Conservation (phyloP, 2,888 invertebrate genomes). For the Diarsia rubi region DNA sequence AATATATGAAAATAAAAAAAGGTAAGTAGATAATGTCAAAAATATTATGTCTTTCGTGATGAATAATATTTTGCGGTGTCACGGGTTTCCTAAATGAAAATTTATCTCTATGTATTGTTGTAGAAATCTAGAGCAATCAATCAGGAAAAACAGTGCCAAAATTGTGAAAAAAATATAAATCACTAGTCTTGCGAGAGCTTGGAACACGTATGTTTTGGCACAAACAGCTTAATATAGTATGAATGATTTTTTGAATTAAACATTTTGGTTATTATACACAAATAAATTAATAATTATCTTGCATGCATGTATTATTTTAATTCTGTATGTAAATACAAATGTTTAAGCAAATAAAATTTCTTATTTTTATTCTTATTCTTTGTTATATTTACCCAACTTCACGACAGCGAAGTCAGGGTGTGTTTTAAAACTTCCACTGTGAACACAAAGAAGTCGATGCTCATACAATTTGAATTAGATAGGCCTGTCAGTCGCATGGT, state of each 20-base stretch:
- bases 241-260: too few species aligned
- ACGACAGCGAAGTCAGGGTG: background rate
- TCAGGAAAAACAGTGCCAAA: slow-evolving; percentile 12
- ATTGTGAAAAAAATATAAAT: slow-evolving; percentile 12
- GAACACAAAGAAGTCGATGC: background rate
- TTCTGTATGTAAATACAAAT: too few species aligned
- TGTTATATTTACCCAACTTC: background rate
- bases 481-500: slow-evolving; percentile 22
- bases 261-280: too few species aligned
- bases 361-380: too few species aligned
- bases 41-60: background rate
- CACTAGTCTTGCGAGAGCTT: background rate
- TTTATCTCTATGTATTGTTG: background rate
- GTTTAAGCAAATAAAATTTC: too few species aligned
- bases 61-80: slow-evolving; percentile 10
- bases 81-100: background rate
- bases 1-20: slow-evolving; percentile 19
- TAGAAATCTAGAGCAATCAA: slow-evolving; percentile 10
- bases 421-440: background rate
- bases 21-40: slow-evolving; percentile 18
- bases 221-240: too few species aligned
- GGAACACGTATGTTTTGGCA: too few species aligned
- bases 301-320: too few species aligned
- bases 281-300: too few species aligned
- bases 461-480: slow-evolving; percentile 35